A percentile compares a stretch with the other conserved stretches of the same genome.
Evolutionary conservation across 2,888 invertebrate genomes (phyloP).

Genomic region (Ashinkailepas kermadecensis): DNA sequence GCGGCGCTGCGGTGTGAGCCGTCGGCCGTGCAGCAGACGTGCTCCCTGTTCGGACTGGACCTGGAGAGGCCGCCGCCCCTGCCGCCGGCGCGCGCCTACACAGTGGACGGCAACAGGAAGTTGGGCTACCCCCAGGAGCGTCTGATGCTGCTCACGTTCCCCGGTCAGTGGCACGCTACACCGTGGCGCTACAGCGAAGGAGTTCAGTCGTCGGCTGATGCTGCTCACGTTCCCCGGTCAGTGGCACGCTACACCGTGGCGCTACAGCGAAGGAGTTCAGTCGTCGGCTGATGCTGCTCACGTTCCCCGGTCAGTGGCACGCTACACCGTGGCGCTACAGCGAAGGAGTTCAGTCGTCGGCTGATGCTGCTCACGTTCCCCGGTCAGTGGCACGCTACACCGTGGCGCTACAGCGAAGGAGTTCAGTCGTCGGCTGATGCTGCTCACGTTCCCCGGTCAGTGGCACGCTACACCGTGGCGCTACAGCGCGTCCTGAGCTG

Average conservation of each 20-base stretch:
- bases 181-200: too few species aligned
- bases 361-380: constrained; percentile 61
- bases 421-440: too few species aligned
- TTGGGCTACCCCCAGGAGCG: constrained; percentile 86
- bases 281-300: constrained; percentile 50
- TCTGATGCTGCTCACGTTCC: constrained; percentile 81
- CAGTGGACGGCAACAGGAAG: constrained; percentile 81
- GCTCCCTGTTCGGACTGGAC: constrained; percentile 80
- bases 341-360: too few species aligned
- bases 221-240: constrained; percentile 66
- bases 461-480: too few species aligned
- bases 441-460: too few species aligned
- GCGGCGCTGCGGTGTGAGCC: constrained; percentile 56
- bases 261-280: too few species aligned
- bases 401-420: too few species aligned
- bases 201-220: too few species aligned
- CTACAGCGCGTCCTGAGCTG: too few species aligned
- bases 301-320: constrained; percentile 57
- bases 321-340: too few species aligned
- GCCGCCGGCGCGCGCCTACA: constrained; percentile 82
- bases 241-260: too few species aligned
- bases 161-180: constrained; percentile 45
- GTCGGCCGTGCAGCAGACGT: constrained; percentile 81
- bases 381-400: constrained; percentile 42
- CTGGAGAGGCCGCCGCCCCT: constrained; percentile 86